Evolutionary conservation across 1,140 invertebrate species (phyloP).

Genomic region (Caenorhabditis brenneri): DNA sequence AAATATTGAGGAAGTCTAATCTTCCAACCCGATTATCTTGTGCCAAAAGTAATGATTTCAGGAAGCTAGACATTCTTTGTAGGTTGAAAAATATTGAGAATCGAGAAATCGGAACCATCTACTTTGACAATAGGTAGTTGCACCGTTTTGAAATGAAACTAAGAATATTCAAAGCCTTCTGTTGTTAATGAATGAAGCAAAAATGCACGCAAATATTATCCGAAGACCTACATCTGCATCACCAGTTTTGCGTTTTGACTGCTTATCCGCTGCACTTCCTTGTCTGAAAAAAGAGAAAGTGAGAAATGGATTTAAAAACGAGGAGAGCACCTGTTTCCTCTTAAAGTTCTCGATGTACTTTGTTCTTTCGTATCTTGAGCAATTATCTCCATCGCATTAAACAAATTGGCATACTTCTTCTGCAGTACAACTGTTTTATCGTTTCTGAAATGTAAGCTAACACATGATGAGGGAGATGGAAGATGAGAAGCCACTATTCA

Average conservation of each 20-base stretch:
- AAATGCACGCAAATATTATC: not conserved
- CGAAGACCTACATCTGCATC: slow-evolving; percentile 15
- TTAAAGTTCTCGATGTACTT: not conserved
- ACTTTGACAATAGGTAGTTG: no score
- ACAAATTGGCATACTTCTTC: slow-evolving; percentile 11
- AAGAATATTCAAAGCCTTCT: no score
- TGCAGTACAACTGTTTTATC: not conserved
- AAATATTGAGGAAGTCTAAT: not conserved
- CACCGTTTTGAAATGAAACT: no score
- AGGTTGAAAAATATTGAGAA: no score
- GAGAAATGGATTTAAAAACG: not conserved
- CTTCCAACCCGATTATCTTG: no score
- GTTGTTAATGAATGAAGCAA: no score
- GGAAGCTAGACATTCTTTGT: no score
- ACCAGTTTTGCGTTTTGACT: not conserved
- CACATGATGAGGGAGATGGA: no score
- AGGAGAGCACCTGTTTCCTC: slow-evolving; percentile 2
- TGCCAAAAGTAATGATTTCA: no score
- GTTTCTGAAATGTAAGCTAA: slow-evolving; percentile 26
- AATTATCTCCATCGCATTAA: slow-evolving; percentile 15
- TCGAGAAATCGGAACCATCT: no score
- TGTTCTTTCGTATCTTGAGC: slow-evolving; percentile 21
- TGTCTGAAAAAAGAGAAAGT: not conserved
- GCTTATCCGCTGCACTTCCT: not conserved
- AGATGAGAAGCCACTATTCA: no score